Percentiles rank a stretch among this genome's conserved stretches.
These are phyloP conservation scores for Papilio glaucus DNA, from an alignment of 1,140 invertebrate species.

Conservation along the genomic window DNA sequence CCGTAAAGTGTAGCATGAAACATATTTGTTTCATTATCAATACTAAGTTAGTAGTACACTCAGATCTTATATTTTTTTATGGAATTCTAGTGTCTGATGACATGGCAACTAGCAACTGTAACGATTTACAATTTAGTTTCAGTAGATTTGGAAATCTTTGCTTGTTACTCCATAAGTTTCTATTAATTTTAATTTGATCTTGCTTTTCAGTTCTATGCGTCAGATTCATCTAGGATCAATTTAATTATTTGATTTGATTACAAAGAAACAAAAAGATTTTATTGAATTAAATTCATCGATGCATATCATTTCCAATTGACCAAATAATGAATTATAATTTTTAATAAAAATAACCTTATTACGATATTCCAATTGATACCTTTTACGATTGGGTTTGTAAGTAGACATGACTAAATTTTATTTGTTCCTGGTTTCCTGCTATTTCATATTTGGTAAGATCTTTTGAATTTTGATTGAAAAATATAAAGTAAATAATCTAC, in stretches of 20 bases:
- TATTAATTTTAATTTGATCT: background rate
- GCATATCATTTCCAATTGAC: conserved; percentile 45
- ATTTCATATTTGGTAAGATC: conserved; percentile 60
- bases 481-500: too few species aligned
- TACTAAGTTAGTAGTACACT: too few species aligned
- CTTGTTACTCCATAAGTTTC: background rate
- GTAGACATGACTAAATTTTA: conserved; percentile 55
- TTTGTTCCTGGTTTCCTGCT: conserved; percentile 41
- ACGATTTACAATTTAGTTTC: background rate
- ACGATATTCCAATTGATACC: conserved; percentile 39
- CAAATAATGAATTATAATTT: conserved; percentile 41
- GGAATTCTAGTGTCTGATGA: background rate
- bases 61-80: too few species aligned
- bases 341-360: conserved; percentile 19
- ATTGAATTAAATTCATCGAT: conserved; percentile 48
- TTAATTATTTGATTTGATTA: conserved; percentile 9
- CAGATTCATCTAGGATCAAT: background rate
- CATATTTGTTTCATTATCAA: too few species aligned
- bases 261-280: background rate
- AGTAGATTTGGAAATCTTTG: background rate
- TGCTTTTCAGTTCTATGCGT: background rate
- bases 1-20: too few species aligned
- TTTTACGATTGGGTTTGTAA: conserved; percentile 39
- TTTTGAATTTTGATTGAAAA: too few species aligned
- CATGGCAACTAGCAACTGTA: background rate